Conservation (phyloP, 23 tunicate genomes). For the Halocynthia roretzi region DNA sequence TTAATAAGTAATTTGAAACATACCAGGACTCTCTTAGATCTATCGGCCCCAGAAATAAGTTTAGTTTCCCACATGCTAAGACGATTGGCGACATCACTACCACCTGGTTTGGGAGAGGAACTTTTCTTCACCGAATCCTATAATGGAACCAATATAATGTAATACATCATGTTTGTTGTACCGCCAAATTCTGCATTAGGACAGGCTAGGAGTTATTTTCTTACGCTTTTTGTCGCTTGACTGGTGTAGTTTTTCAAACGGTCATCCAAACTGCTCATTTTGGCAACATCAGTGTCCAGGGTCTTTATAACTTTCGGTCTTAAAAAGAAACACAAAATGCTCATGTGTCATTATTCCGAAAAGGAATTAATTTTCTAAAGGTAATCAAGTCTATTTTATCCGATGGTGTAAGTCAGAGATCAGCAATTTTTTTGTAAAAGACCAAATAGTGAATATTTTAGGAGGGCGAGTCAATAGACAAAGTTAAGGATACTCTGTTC, state of each 20-base stretch:
- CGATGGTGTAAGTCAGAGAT: background rate
- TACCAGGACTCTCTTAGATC: slow-evolving; percentile 16
- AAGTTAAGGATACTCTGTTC: background rate
- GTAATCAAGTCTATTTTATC: background rate
- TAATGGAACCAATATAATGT: background rate
- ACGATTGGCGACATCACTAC: slow-evolving; percentile 54
- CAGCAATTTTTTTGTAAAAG: background rate
- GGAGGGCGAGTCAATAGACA: background rate
- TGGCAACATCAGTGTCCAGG: slow-evolving; percentile 22
- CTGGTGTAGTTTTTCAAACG: slow-evolving; percentile 74
- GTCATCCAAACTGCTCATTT: slow-evolving; percentile 56
- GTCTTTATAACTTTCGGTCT: slow-evolving; percentile 59
- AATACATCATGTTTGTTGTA: too few relatives aligned
- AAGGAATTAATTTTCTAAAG: background rate
- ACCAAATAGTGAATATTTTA: background rate
- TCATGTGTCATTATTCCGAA: background rate
- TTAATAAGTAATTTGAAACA: background rate
- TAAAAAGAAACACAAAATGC: background rate
- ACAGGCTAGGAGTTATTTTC: too few relatives aligned
- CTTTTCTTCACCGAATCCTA: slow-evolving; percentile 61
- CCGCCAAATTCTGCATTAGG: too few relatives aligned
- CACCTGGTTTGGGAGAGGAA: slow-evolving; percentile 16
- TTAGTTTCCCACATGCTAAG: slow-evolving; percentile 71
- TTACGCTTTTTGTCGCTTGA: slow-evolving; percentile 59
- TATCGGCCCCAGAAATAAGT: slow-evolving; percentile 38